Evolutionary conservation across 2,888 invertebrate species (phyloP), one percentile per base, ranked within the genome.

Genomic region (Zhengitettix transpicula): DNA sequence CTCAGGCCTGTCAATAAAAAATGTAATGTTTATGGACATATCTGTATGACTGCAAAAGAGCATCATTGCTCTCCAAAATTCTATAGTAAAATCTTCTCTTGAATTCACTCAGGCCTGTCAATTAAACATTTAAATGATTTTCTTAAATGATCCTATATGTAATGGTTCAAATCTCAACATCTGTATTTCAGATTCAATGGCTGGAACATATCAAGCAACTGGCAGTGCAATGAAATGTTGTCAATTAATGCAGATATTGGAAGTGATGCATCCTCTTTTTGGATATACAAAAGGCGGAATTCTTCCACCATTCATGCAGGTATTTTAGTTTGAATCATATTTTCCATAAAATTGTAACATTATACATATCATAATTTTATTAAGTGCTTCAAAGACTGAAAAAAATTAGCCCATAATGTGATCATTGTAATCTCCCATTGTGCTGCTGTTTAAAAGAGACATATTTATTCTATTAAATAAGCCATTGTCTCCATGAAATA

Each of bases 191-290:
- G 82, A 79, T 17, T 87, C 86, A 0, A 82, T 89, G 63, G 73
- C 77, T 0, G 80, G 80, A 58, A 83, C 86, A 0, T 92, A 87
- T 66, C 80, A 81, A 59, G 78, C 84, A 60, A 85, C 91, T 0
- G 89, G 90, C 0, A 77, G 81, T 11, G 84, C 84, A 0, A 80
- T 92, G 75, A 86, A 87, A 71, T 88, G 90, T 68, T 78, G 90
- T 44, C 93, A 94, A 67, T 70, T 89, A 1, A 73, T 90, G 67
- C 90, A 93, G 72, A 83, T 87, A 67, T 71, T 96, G 63, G 96
- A 96, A 76, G 83, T 94, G 1, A 77, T 95, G 76, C 92, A 96
- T 77, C 89, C 94, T 0, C 67, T 94, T 55, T 84, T 94, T 70
- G 91, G 93, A 1, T 89, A 92, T 69, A 91, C 93, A 1, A 87